Evolutionary conservation across 2,797 vertebrate species (phyloP).

Genomic region (Odontamblyopus lacepedii): DNA sequence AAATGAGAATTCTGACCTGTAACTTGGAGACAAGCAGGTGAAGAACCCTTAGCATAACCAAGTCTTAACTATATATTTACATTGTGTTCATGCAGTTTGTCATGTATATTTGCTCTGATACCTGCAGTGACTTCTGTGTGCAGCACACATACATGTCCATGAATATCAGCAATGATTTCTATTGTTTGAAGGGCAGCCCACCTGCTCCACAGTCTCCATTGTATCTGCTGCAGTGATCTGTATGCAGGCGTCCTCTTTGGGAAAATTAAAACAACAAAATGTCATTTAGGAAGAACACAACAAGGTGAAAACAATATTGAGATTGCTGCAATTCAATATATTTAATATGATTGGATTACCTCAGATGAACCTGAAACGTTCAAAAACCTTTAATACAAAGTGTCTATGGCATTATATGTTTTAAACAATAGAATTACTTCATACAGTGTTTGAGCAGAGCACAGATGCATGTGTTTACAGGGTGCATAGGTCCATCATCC

Average conservation of each 20-base stretch:
- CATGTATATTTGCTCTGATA: not conserved
- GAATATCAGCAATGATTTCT: slow-evolving; percentile 4
- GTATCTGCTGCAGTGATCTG: slow-evolving; percentile 7
- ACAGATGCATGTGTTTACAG: not conserved
- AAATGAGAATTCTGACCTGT: too few species aligned
- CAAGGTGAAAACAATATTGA: slow-evolving; percentile 4
- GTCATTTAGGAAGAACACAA: not conserved
- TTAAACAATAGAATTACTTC: not conserved
- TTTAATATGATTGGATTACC: not conserved
- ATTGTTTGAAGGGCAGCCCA: slow-evolving; percentile 18
- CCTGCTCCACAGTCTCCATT: slow-evolving; percentile 1
- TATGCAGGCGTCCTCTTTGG: not conserved
- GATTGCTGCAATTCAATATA: not conserved
- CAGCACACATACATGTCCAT: slow-evolving; percentile 12
- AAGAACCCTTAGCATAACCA: not conserved
- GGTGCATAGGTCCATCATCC: not conserved
- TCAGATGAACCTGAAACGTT: not conserved
- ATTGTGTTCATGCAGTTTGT: not conserved
- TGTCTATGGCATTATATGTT: not conserved
- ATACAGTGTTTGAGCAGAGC: not conserved
- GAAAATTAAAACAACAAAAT: slow-evolving; percentile 11
- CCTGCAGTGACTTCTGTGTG: not conserved
- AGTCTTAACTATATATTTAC: not conserved
- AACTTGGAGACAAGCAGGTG: too few species aligned
- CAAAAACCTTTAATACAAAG: not conserved